Percentiles rank a stretch among this genome's conserved stretches.
Conservation (phyloP, 2,113 vertebrate genomes). For the Charina bottae region DNA sequence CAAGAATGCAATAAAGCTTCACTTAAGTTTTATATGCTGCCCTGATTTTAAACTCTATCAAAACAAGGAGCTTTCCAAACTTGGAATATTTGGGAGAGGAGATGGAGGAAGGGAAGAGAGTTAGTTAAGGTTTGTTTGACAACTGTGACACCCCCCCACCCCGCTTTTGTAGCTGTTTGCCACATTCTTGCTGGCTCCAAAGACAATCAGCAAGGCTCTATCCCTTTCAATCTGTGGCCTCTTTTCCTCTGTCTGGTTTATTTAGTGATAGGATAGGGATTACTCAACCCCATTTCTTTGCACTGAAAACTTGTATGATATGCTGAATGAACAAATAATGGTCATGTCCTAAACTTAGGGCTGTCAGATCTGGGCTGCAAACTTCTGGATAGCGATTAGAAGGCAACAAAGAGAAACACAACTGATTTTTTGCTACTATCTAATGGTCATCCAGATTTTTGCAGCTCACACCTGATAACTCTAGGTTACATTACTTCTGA, state of each 20-base stretch:
- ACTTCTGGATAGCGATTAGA: neutral
- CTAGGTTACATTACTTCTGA: neutral
- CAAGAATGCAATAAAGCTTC: constrained; percentile 45
- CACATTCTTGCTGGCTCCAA: constrained; percentile 14
- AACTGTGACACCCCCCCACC: constrained; percentile 1
- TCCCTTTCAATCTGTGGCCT: constrained; percentile 21
- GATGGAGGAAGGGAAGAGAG: neutral
- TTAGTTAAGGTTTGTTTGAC: constrained; percentile 36
- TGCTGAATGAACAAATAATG: neutral
- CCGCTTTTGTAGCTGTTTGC: constrained; percentile 21
- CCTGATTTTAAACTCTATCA: constrained; percentile 45
- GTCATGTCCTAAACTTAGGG: neutral
- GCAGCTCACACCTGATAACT: neutral
- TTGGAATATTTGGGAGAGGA: neutral
- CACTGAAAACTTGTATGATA: neutral
- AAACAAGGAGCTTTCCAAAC: constrained; percentile 24
- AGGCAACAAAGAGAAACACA: neutral
- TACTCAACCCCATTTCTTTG: constrained; percentile 22
- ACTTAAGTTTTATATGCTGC: constrained; percentile 49
- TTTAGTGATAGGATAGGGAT: neutral
- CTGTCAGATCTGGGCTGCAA: neutral
- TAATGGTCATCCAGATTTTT: neutral
- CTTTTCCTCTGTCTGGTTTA: constrained; percentile 34
- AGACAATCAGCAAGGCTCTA: constrained; percentile 28
- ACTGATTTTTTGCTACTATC: neutral